These are phyloP conservation scores for Lepus americanus DNA, from an alignment of 2,113 vertebrate genomes.

Conservation along the genomic window DNA sequence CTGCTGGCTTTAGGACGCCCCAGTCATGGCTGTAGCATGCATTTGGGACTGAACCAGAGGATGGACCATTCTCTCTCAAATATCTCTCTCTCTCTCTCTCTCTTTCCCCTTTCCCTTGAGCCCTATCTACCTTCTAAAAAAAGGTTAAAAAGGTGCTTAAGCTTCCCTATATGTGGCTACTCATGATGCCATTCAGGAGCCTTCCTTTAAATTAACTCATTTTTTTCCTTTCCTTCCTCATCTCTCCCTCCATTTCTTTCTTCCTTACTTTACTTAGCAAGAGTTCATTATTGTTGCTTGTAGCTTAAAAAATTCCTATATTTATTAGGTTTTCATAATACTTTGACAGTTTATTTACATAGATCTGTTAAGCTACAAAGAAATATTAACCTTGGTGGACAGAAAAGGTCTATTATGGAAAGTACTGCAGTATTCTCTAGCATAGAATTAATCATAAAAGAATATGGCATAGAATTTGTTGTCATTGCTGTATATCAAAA, in stretches of 20 bases:
- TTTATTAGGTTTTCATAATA: background rate
- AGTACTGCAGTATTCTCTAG: background rate
- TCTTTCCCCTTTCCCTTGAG: too few relatives aligned
- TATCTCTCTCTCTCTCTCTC: too few relatives aligned
- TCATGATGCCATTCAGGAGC: background rate
- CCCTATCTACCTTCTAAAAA: too few relatives aligned
- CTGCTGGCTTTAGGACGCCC: too few relatives aligned
- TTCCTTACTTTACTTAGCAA: background rate
- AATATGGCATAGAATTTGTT: background rate
- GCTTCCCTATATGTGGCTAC: background rate
- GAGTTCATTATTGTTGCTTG: background rate
- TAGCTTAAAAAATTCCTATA: background rate
- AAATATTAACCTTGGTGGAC: background rate
- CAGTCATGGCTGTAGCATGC: too few relatives aligned
- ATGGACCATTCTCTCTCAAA: too few relatives aligned
- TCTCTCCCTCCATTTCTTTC: too few relatives aligned
- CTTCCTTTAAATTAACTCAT: background rate
- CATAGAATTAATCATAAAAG: background rate
- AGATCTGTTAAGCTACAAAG: background rate
- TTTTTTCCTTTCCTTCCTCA: background rate
- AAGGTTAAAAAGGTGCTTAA: too few relatives aligned
- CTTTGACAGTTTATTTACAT: constrained; percentile 41
- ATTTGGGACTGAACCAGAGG: too few relatives aligned
- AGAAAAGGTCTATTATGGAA: constrained; percentile 14
- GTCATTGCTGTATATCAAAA: background rate